A percentile compares a stretch with the other conserved stretches of the same genome.
Conservation (phyloP, 2,888 invertebrate species). For the Leucoptera coffeella region DNA sequence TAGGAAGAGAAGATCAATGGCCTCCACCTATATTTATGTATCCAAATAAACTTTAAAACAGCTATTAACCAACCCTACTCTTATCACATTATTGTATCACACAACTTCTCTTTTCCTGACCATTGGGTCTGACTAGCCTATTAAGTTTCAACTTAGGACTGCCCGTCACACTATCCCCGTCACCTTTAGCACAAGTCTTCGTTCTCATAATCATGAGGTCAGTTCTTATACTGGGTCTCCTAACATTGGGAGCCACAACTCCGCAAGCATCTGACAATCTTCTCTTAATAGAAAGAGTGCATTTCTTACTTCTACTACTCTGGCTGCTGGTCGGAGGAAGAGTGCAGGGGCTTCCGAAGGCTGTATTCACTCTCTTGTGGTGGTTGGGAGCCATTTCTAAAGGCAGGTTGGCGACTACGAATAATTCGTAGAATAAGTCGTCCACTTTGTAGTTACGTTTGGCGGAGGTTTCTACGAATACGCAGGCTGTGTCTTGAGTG, state of each 20-base stretch:
- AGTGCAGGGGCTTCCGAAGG: constrained; percentile 71
- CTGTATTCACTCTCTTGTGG: constrained; percentile 72
- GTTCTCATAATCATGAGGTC: constrained; percentile 85
- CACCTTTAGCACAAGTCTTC: constrained; percentile 69
- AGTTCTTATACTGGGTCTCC: constrained; percentile 81
- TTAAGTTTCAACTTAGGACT: constrained; percentile 45
- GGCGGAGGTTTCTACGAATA: constrained; percentile 78
- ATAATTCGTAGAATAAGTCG: constrained; percentile 78
- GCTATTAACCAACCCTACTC: too few species aligned
- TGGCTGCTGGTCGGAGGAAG: constrained; percentile 63
- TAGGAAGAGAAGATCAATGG: too few species aligned
- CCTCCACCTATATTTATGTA: too few species aligned
- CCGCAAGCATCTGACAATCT: constrained; percentile 83
- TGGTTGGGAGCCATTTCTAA: constrained; percentile 86
- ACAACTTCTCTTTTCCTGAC: constrained; percentile 42
- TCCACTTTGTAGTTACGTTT: constrained; percentile 76
- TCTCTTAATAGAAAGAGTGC: constrained; percentile 74
- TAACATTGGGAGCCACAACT: constrained; percentile 81
- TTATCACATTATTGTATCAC: constrained; percentile 44
- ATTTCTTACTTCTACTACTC: constrained; percentile 62
- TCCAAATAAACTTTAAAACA: too few species aligned
- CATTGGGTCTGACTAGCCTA: constrained; percentile 33
- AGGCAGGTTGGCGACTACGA: constrained; percentile 75
- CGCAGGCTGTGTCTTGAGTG: constrained; percentile 69
- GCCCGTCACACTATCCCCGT: constrained; percentile 55